Percentiles rank a stretch among this genome's conserved stretches.
phyloP scores from a whole-genome alignment of 2,888 invertebrate genomes.

The Agriotes lineatus region DNA sequence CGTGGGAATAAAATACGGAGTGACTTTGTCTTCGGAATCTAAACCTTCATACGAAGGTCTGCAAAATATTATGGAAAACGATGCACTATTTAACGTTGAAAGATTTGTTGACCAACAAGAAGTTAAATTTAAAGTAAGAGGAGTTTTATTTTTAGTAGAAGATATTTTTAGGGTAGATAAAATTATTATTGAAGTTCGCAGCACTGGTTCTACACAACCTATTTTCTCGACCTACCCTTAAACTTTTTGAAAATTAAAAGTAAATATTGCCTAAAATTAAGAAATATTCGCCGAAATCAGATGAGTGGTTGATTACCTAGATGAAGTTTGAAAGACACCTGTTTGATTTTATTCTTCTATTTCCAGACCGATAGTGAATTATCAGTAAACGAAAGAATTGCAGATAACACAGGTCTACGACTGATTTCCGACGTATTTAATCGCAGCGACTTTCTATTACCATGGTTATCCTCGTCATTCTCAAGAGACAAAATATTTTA shows the following conservation, averaged over 20 bases:
- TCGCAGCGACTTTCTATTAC: slow-evolving; percentile 35
- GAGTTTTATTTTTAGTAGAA: too few relatives aligned
- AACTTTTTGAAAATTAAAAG: too few relatives aligned
- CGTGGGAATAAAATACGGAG: slow-evolving; percentile 48
- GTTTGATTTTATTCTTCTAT: too few relatives aligned
- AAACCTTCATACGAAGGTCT: slow-evolving; percentile 33
- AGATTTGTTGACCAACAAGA: slow-evolving; percentile 32
- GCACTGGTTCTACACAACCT: too few relatives aligned
- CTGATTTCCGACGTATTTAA: slow-evolving; percentile 45
- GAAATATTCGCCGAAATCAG: too few relatives aligned
- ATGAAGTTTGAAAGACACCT: too few relatives aligned
- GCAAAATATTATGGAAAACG: slow-evolving; percentile 29
- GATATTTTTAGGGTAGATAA: too few relatives aligned
- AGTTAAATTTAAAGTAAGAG: slow-evolving; percentile 10
- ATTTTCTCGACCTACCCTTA: too few relatives aligned
- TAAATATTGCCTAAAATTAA: too few relatives aligned
- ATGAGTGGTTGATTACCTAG: too few relatives aligned
- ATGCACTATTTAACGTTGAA: slow-evolving; percentile 30
- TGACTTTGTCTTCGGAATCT: slow-evolving; percentile 37
- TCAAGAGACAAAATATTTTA: slow-evolving; percentile 52
- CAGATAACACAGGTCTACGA: slow-evolving; percentile 53
- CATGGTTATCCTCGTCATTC: slow-evolving; percentile 49
- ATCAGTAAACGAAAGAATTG: slow-evolving; percentile 50
- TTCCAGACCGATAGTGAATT: slow-evolving; percentile 43
- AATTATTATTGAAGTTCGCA: too few relatives aligned